These are phyloP conservation scores for Oscheius sp. DNA, from an alignment of 1,140 invertebrate genomes.

Conservation along the genomic window DNA sequence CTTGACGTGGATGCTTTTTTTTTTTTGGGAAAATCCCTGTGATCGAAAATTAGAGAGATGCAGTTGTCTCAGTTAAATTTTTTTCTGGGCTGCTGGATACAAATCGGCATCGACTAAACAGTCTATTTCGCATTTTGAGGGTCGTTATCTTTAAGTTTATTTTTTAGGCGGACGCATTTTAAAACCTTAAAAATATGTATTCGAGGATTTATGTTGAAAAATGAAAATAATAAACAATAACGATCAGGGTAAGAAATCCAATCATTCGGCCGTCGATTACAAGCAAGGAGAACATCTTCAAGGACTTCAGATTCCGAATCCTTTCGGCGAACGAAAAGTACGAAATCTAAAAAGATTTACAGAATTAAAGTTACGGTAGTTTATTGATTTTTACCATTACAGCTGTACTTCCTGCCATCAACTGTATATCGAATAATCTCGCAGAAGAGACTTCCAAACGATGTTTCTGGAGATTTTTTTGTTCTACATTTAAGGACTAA, in stretches of 20 bases:
- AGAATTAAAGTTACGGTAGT: not conserved
- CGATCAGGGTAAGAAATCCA: not conserved
- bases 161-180: not conserved
- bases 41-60: no score
- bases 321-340: not conserved
- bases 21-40: no score
- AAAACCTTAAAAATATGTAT: not conserved
- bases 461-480: no score
- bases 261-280: not conserved
- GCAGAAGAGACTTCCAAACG: no score
- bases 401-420: not conserved
- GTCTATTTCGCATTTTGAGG: not conserved
- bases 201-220: not conserved
- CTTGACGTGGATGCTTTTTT: no score
- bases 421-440: not conserved
- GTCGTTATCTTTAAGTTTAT: not conserved
- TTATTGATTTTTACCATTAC: not conserved
- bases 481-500: no score
- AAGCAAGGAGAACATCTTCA: not conserved
- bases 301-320: not conserved
- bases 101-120: no score
- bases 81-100: no score
- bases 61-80: no score
- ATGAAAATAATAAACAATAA: not conserved
- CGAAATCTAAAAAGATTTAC: not conserved